These are phyloP conservation scores for Halictus ligatus DNA, from an alignment of 2,888 invertebrate species.

Conservation along the genomic window DNA sequence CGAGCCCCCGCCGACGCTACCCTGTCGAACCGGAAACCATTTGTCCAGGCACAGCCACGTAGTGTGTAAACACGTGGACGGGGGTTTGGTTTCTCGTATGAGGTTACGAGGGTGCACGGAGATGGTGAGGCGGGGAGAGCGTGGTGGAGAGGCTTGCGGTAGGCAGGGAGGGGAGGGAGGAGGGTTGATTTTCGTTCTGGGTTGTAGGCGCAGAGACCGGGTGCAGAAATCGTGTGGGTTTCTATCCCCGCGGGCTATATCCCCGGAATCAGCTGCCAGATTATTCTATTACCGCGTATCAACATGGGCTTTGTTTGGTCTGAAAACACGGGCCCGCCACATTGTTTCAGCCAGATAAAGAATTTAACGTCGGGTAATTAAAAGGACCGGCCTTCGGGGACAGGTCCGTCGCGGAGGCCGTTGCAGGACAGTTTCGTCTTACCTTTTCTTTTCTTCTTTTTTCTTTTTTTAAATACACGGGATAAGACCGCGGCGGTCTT, in stretches of 20 bases:
- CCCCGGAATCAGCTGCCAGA: conserved; percentile 86
- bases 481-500: conserved; percentile 49
- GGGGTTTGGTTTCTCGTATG: conserved; percentile 58
- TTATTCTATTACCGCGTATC: conserved; percentile 90
- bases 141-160: conserved; percentile 5
- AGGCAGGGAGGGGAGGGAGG: conserved; percentile 7
- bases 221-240: conserved; percentile 81
- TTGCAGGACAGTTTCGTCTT: conserved; percentile 25
- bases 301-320: conserved; percentile 89
- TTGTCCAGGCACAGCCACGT: conserved; percentile 70
- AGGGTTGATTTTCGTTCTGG: conserved; percentile 79
- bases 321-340: conserved; percentile 86
- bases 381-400: conserved; percentile 78
- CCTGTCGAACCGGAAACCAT: conserved; percentile 62
- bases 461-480: conserved; percentile 32
- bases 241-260: conserved; percentile 83
- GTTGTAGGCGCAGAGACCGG: conserved; percentile 71
- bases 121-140: conserved; percentile 41
- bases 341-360: conserved; percentile 89
- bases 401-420: conserved; percentile 41
- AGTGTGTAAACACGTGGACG: conserved; percentile 71
- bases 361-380: conserved; percentile 89
- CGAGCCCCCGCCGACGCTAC: not conserved
- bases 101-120: conserved; percentile 66
- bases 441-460: not conserved